Conservation (phyloP, 2,113 vertebrate species). For the Mus spicilegus region DNA sequence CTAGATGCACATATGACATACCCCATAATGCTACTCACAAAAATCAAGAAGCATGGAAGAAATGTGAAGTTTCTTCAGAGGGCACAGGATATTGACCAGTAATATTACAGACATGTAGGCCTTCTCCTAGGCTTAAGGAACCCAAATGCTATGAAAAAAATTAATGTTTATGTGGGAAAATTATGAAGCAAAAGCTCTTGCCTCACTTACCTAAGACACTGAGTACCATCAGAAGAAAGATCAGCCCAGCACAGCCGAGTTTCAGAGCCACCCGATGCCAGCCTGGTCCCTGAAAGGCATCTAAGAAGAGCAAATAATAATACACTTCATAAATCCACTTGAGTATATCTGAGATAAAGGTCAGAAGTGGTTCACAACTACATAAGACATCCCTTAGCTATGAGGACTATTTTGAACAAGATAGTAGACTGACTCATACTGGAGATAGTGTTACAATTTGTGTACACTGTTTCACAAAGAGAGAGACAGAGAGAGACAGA, state of each 20-base stretch:
- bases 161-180: neutral
- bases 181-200: neutral
- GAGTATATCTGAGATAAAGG: neutral
- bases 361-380: neutral
- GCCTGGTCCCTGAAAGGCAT: neutral
- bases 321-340: neutral
- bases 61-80: neutral
- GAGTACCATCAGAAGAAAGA: slow-evolving; percentile 17
- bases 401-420: neutral
- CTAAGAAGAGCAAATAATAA: slow-evolving; percentile 19
- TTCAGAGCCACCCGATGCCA: slow-evolving; percentile 36
- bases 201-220: slow-evolving; percentile 59
- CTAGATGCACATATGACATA: neutral
- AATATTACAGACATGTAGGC: neutral
- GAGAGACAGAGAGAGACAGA: neutral
- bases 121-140: neutral
- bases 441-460: neutral
- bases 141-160: neutral
- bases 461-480: neutral
- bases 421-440: neutral
- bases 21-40: neutral
- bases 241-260: slow-evolving; percentile 27
- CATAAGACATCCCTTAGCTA: neutral
- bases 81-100: neutral
- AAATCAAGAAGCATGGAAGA: neutral